These are phyloP conservation scores for Mus spicilegus DNA, from an alignment of 2,113 vertebrate species.

Conservation along the genomic window DNA sequence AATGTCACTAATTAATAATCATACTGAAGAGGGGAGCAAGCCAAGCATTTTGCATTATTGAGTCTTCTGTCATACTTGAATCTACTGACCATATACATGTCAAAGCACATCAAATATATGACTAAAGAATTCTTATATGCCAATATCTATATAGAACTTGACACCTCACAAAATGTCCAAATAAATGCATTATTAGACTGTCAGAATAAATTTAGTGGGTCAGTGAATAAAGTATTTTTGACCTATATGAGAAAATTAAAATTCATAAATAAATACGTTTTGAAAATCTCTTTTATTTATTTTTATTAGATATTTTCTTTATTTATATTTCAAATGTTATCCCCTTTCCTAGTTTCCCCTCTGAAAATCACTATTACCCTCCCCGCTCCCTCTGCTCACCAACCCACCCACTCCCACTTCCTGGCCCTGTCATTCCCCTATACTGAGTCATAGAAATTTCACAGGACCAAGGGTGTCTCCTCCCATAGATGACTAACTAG, in stretches of 20 bases:
- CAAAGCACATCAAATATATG: neutral
- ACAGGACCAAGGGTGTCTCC: too few species aligned
- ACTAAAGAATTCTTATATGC: neutral
- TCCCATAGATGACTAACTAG: too few species aligned
- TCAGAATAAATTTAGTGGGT: slow-evolving; percentile 46
- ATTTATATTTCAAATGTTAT: too few species aligned
- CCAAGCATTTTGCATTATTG: neutral
- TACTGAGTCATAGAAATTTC: too few species aligned
- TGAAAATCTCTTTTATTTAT: slow-evolving; percentile 1
- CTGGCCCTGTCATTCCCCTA: too few species aligned
- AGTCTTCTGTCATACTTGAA: neutral
- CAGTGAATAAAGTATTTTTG: neutral
- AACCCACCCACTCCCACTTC: too few species aligned
- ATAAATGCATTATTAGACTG: slow-evolving; percentile 13
- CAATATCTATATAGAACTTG: neutral
- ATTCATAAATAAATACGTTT: slow-evolving; percentile 41
- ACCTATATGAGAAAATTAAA: neutral
- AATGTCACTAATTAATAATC: slow-evolving; percentile 18
- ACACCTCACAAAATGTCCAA: neutral
- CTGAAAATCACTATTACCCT: too few species aligned
- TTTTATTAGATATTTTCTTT: too few species aligned
- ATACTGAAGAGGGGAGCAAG: neutral
- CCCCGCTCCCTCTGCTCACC: too few species aligned
- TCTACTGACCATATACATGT: neutral
- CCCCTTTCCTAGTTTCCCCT: too few species aligned